phyloP scores from a whole-genome alignment of 2,113 vertebrate species.

The Vicugna pacos region DNA sequence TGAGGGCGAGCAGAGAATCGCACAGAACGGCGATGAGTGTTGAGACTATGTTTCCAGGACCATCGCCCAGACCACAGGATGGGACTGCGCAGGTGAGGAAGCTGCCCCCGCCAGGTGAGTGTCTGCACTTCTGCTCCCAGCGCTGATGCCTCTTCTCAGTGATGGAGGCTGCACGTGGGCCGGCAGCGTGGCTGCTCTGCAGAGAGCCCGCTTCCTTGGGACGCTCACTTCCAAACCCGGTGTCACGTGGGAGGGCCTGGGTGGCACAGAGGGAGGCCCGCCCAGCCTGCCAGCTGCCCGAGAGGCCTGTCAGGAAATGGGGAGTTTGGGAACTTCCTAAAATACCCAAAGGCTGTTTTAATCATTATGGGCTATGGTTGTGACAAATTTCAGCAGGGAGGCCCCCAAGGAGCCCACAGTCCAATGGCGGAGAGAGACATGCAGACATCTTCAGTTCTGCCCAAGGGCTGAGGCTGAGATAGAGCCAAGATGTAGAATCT shows the following conservation, averaged over 20 bases:
- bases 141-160: accelerated
- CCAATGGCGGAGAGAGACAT: not conserved
- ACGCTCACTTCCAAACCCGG: too few species aligned
- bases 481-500: accelerated
- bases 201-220: not conserved
- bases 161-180: accelerated
- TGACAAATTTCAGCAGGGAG: too few species aligned
- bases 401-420: not conserved
- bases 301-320: not conserved
- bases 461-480: too few species aligned
- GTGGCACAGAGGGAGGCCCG: accelerated
- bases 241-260: not conserved
- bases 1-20: not conserved
- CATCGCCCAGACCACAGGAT: accelerated
- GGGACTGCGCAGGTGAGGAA: too few species aligned
- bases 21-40: too few species aligned
- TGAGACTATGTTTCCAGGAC: not conserved
- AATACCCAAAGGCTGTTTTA: not conserved
- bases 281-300: not conserved
- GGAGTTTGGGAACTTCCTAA: not conserved
- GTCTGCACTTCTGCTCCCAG: not conserved
- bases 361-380: not conserved
- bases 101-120: accelerated
- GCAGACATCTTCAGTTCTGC: too few species aligned
- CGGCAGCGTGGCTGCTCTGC: accelerated